A percentile compares a stretch with the other conserved stretches of the same genome.
These are phyloP conservation scores for Marronus borbonicus DNA, from an alignment of 2,888 invertebrate species.

Conservation along the genomic window DNA sequence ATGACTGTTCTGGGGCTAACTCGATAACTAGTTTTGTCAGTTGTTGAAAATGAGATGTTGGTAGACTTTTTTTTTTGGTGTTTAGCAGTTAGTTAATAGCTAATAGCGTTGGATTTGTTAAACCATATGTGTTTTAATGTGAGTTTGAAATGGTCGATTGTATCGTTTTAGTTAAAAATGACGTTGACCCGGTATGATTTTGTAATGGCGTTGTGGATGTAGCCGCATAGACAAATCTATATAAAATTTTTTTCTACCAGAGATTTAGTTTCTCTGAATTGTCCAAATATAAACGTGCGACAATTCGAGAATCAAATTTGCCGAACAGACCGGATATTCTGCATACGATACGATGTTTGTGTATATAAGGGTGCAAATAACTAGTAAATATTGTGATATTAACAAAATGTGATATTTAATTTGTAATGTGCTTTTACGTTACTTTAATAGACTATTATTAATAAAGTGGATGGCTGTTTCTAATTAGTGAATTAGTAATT, in stretches of 20 bases:
- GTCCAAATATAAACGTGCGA: slow-evolving; percentile 41
- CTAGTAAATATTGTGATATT: slow-evolving; percentile 62
- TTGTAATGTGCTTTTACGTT: slow-evolving; percentile 55
- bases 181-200: slow-evolving; percentile 62
- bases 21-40: slow-evolving; percentile 53
- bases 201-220: slow-evolving; percentile 62
- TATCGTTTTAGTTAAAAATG: slow-evolving; percentile 57
- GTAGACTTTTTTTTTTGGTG: slow-evolving; percentile 48
- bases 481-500: slow-evolving; percentile 41
- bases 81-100: slow-evolving; percentile 48
- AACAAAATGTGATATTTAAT: slow-evolving; percentile 65
- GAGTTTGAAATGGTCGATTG: slow-evolving; percentile 48
- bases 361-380: slow-evolving; percentile 50
- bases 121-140: slow-evolving; percentile 47
- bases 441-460: slow-evolving; percentile 44
- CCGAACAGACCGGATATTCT: slow-evolving; percentile 33
- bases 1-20: slow-evolving; percentile 49
- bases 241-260: slow-evolving; percentile 22
- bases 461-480: slow-evolving; percentile 48
- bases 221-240: slow-evolving; percentile 53
- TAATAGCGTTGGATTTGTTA: slow-evolving; percentile 45
- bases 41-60: slow-evolving; percentile 51
- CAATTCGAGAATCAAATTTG: slow-evolving; percentile 39
- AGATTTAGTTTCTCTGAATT: slow-evolving; percentile 41
- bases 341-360: slow-evolving; percentile 32